Conservation (phyloP, 1,140 invertebrate genomes). For the Drosophila leontia region DNA sequence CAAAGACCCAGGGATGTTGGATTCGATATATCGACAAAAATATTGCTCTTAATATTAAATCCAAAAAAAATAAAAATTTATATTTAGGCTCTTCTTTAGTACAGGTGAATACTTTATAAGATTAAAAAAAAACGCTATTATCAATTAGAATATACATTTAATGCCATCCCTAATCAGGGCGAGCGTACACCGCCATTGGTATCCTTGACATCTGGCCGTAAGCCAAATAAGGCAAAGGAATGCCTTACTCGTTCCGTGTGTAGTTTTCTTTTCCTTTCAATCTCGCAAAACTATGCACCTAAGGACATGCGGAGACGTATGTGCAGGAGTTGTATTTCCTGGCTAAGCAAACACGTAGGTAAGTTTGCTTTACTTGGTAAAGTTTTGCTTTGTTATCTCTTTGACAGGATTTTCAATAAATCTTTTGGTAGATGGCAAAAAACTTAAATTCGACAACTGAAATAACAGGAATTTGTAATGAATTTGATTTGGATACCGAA, state of each 20-base stretch:
- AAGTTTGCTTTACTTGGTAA: conserved; percentile 3
- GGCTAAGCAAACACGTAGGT: conserved; percentile 23
- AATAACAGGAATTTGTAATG: neutral
- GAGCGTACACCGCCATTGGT: conserved; percentile 20
- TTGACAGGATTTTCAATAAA: neutral
- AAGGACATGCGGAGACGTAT: neutral
- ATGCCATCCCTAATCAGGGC: neutral
- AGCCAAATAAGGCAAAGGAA: conserved; percentile 41
- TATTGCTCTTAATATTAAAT: no score
- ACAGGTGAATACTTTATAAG: no score
- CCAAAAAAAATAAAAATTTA: no score
- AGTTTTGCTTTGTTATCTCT: conserved; percentile 6
- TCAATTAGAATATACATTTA: neutral
- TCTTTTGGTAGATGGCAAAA: neutral
- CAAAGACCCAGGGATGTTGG: neutral
- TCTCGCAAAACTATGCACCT: conserved; percentile 13
- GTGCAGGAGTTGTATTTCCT: conserved; percentile 1
- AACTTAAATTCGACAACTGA: neutral
- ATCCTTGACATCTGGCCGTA: conserved; percentile 45
- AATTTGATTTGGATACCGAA: neutral
- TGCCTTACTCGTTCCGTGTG: conserved; percentile 18
- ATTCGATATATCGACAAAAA: neutral
- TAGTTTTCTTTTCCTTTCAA: conserved; percentile 28
- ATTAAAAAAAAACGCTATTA: neutral
- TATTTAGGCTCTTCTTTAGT: no score